phyloP scores from a whole-genome alignment of 2,797 vertebrate genomes.

The Hemibagrus guttatus region DNA sequence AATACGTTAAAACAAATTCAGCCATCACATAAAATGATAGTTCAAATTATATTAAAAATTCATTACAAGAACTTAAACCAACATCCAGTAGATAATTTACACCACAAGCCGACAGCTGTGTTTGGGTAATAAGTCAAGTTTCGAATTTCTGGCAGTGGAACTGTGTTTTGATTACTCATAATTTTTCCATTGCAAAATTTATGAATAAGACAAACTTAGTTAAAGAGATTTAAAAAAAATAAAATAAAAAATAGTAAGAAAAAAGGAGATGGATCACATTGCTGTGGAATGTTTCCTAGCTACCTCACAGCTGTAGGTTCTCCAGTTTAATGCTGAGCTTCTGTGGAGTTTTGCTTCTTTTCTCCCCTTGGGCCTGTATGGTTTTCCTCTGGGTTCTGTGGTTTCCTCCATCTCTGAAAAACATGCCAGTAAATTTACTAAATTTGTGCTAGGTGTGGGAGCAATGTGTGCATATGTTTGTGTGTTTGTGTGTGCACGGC shows the following conservation, averaged over 20 bases:
- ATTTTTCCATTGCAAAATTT: neutral
- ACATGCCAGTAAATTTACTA: neutral
- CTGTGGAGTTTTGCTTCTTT: no score
- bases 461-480: neutral
- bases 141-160: no score
- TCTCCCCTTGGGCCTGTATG: no score
- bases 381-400: neutral
- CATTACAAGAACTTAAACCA: neutral
- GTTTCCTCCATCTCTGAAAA: neutral
- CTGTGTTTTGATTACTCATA: neutral
- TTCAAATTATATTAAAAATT: neutral
- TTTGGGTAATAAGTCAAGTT: neutral
- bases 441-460: neutral
- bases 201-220: neutral
- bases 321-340: no score
- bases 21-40: neutral
- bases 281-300: neutral
- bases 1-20: neutral
- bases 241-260: no score
- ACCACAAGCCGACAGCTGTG: neutral
- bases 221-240: no score
- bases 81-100: neutral
- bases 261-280: neutral
- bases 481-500: neutral
- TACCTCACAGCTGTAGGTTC: neutral